phyloP scores from a whole-genome alignment of 2,888 invertebrate genomes.

The Sesia bembeciformis region DNA sequence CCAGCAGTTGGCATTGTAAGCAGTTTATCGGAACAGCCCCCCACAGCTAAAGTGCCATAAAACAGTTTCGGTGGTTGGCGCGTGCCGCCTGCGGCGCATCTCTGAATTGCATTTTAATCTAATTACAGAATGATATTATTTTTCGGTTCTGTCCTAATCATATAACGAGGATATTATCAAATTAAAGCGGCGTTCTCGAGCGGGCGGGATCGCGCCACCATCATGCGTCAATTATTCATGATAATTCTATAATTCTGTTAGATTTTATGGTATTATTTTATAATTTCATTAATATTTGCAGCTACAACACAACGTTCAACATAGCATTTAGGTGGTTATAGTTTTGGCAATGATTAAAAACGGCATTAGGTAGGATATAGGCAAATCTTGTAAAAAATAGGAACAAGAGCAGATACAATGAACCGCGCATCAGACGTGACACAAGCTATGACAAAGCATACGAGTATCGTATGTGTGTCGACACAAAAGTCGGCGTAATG shows the following conservation, averaged over 20 bases:
- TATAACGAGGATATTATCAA: constrained; percentile 64
- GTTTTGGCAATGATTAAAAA: too few species aligned
- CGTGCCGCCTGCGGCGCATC: constrained; percentile 62
- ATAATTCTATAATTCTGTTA: constrained; percentile 9
- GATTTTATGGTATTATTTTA: constrained; percentile 3
- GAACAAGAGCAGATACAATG: too few species aligned
- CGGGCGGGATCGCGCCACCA: constrained; percentile 39
- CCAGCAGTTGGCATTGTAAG: neutral
- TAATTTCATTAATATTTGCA: neutral
- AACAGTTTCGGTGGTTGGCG: constrained; percentile 31
- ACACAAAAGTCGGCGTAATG: too few species aligned
- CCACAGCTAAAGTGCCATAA: constrained; percentile 6
- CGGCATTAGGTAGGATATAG: too few species aligned
- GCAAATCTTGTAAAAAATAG: too few species aligned
- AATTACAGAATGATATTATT: constrained; percentile 70
- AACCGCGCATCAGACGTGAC: too few species aligned
- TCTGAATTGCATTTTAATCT: constrained; percentile 73
- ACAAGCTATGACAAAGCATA: too few species aligned
- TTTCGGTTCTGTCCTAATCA: constrained; percentile 69
- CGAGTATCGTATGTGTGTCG: too few species aligned
- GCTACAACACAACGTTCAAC: too few species aligned
- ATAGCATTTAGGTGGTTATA: too few species aligned
- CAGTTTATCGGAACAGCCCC: neutral
- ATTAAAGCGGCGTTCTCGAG: constrained; percentile 53
- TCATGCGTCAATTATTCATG: constrained; percentile 28